phyloP scores from a whole-genome alignment of 2,797 vertebrate species.

The Phrynocephalus vlangalii region DNA sequence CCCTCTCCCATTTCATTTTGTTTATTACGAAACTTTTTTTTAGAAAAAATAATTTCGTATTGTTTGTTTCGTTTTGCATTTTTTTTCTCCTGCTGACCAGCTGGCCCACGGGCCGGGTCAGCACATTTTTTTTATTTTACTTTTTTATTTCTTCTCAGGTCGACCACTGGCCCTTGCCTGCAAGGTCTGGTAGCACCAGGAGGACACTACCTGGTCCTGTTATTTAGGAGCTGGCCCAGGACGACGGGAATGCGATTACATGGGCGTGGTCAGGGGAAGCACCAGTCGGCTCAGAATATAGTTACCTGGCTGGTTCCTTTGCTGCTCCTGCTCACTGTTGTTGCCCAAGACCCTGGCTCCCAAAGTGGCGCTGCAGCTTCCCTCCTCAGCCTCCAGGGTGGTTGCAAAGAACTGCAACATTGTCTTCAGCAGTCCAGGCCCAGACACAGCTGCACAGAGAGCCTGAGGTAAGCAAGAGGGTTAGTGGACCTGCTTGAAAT shows the following conservation, averaged over 20 bases:
- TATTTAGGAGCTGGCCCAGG: neutral
- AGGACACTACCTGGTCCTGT: neutral
- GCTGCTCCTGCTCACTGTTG: conserved; percentile 60
- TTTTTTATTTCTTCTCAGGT: too few relatives aligned
- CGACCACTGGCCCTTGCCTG: neutral
- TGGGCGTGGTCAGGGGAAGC: neutral
- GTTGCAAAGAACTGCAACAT: conserved; percentile 90
- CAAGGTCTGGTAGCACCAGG: neutral
- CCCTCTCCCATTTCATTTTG: too few relatives aligned
- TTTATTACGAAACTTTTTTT: too few relatives aligned
- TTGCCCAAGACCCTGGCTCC: conserved; percentile 38
- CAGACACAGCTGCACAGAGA: conserved; percentile 86
- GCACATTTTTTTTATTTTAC: too few relatives aligned
- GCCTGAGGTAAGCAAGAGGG: conserved; percentile 73
- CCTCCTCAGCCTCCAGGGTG: conserved; percentile 68
- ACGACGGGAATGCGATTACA: neutral
- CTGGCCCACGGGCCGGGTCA: too few relatives aligned
- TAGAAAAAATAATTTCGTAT: too few relatives aligned
- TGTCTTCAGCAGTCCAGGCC: conserved; percentile 90
- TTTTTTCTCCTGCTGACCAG: too few relatives aligned
- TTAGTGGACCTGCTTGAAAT: neutral
- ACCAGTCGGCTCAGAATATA: neutral
- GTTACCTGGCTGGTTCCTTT: conserved; percentile 61
- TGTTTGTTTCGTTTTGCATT: too few relatives aligned
- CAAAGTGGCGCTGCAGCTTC: neutral